These are phyloP conservation scores for Deroptyus accipitrinus DNA, from an alignment of 2,113 vertebrate species.

Conservation along the genomic window DNA sequence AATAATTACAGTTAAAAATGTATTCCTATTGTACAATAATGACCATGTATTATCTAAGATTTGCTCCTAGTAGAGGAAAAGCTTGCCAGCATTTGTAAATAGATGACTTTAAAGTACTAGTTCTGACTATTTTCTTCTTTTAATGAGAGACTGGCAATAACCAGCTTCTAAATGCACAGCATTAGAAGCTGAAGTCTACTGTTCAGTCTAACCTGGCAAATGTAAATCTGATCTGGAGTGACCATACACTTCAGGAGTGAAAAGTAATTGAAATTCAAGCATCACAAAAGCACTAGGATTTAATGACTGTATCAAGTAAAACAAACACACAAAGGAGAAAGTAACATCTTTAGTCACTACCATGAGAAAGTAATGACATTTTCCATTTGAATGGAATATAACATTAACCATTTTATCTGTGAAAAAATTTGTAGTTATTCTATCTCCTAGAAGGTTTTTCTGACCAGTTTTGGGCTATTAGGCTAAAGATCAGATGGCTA, in stretches of 20 bases:
- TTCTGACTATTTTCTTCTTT: neutral
- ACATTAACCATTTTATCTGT: neutral
- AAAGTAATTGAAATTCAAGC: constrained; percentile 43
- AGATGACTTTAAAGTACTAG: neutral
- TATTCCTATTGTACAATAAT: neutral
- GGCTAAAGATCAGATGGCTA: neutral
- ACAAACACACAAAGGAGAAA: constrained; percentile 26
- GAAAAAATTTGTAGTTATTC: neutral
- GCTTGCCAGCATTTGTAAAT: neutral
- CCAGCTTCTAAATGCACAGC: neutral
- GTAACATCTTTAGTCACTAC: neutral
- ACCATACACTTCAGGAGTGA: neutral
- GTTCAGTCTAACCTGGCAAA: neutral
- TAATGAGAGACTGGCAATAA: neutral
- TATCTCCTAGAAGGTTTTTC: neutral
- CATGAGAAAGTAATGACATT: constrained; percentile 28
- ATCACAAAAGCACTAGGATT: constrained; percentile 44
- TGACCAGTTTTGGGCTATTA: neutral
- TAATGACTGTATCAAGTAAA: constrained; percentile 49
- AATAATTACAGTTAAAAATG: neutral
- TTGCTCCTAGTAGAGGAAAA: neutral
- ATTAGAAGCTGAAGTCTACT: neutral
- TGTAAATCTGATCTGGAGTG: constrained; percentile 34
- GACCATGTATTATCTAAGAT: neutral
- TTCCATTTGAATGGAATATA: neutral